These are phyloP conservation scores for Araneus ventricosus DNA, from an alignment of 1,140 invertebrate species.

Conservation along the genomic window DNA sequence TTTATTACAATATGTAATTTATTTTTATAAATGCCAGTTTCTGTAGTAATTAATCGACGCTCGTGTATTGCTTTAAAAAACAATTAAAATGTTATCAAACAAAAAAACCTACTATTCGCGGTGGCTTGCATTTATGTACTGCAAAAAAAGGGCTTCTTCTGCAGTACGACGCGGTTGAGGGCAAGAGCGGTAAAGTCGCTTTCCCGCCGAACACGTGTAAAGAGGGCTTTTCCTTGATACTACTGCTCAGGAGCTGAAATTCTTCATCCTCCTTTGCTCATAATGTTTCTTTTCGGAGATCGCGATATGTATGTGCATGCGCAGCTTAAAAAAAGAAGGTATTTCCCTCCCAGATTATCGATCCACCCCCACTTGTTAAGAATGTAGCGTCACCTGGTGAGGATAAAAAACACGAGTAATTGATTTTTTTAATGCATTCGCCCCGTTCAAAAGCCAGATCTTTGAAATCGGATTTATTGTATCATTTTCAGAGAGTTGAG, in stretches of 20 bases:
- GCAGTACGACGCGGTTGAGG: neutral
- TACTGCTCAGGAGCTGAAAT: neutral
- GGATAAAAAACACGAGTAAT: slow-evolving; percentile 50
- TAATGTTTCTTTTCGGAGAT: neutral
- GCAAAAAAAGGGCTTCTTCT: too few species aligned
- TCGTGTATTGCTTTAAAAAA: too few species aligned
- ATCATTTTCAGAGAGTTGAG: neutral
- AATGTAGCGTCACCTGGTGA: slow-evolving; percentile 63
- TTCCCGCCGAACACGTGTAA: neutral
- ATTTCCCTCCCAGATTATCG: slow-evolving; percentile 42
- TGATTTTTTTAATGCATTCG: slow-evolving; percentile 46
- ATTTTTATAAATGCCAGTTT: too few species aligned
- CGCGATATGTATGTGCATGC: slow-evolving; percentile 16
- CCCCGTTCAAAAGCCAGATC: neutral
- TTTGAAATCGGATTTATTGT: neutral
- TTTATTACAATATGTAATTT: too few species aligned
- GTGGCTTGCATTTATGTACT: too few species aligned
- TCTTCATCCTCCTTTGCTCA: neutral
- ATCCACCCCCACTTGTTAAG: slow-evolving; percentile 44
- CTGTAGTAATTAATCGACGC: too few species aligned
- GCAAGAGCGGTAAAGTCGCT: neutral
- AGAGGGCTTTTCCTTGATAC: neutral
- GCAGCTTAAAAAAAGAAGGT: neutral
- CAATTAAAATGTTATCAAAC: too few species aligned
- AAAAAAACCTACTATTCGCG: too few species aligned